Base-by-base conservation (phyloP, 1,140 invertebrate species). In the Ceratina australensis region DNA sequence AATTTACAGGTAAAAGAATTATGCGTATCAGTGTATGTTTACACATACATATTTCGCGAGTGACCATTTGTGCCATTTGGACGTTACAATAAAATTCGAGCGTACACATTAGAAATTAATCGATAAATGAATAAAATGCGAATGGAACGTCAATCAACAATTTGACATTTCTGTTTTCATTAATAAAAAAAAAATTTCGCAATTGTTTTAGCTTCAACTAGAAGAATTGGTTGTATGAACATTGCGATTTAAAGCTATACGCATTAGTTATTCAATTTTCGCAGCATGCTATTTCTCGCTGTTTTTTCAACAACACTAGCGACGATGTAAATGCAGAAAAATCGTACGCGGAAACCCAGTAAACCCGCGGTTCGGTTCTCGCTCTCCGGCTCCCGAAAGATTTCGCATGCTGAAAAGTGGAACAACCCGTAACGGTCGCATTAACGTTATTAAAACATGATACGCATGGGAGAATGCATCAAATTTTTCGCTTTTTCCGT, bases 381-480 rank as follows among this genome's bases (percentile, higher is more conserved):
- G 16, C 26, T 64, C 33, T 15, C n/a, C 15, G 15, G 2, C 20
- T 65, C 33, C 28, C 7, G 22, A 49, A 49, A 42, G 15, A 49
- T 65, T 49, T 65, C 15, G 20, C 20, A 22, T 22, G 42, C 16
- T 20, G 49, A n/a, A 54, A 26, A 13, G 18, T 67, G 15, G 65
- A 67, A 54, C 65, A 28, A 28, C 24, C 24, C 13, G n/a, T 54
- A 33, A 68, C 13, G 13, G n/a, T 2, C 3, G 20, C 54, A 13
- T 69, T 57, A 69, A 47, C 16, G 20, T 68, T 22, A 68, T 54
- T 61, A 28, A 33, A 67, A 63, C 18, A 16, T 15, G 28, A 42
- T 10, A 61, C 20, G 54, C n/a, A 56, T n/a, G 54, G 33, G 33
- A 42, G 33, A 42, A 42, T 56, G 16, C n/a, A 10, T 7, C 54